Evolutionary conservation across 2,113 vertebrate species (phyloP).

Genomic region (Rallus limicola): DNA sequence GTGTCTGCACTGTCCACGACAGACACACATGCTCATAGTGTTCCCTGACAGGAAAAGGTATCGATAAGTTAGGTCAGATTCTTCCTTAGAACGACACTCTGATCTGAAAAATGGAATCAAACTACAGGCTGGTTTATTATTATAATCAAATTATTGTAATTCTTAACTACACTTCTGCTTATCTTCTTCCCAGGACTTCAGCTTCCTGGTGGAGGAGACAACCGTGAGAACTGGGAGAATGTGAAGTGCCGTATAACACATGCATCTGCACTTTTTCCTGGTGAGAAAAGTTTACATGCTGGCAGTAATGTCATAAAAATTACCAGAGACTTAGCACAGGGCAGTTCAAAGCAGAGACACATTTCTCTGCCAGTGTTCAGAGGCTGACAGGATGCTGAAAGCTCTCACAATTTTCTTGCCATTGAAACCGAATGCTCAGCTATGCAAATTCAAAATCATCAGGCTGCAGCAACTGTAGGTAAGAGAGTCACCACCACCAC

Average conservation of each 20-base stretch:
- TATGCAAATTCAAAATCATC: background rate
- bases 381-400: background rate
- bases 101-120: background rate
- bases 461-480: background rate
- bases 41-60: background rate
- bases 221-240: background rate
- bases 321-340: background rate
- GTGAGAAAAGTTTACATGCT: background rate
- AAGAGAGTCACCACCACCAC: background rate
- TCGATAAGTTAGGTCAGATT: background rate
- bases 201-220: background rate
- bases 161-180: background rate
- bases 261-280: background rate
- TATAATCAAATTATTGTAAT: background rate
- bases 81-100: background rate
- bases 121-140: background rate
- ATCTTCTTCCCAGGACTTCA: background rate
- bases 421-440: background rate
- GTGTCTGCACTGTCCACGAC: background rate
- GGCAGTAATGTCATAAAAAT: background rate
- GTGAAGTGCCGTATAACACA: background rate
- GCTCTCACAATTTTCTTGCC: background rate
- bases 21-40: rapidly evolving
- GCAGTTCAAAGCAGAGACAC: background rate
- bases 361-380: background rate